Base-by-base conservation (phyloP, 1,140 invertebrate genomes). In the Scaptomyza montana region DNA sequence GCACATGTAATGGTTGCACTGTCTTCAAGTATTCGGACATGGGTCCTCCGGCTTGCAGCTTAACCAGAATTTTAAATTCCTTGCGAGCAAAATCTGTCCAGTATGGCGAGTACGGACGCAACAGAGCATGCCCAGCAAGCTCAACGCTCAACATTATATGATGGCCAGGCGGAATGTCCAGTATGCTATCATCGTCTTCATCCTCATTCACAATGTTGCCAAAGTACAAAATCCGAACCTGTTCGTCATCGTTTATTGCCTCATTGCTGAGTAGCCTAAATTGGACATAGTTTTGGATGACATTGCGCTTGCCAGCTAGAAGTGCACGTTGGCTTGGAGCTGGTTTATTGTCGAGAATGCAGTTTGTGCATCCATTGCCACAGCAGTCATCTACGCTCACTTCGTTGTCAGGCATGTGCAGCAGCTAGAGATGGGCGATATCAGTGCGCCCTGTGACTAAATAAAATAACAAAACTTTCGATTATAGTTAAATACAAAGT, bases 321-420 rank as follows among this genome's bases (percentile, higher is more conserved):
- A 75, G 51, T 5, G 77, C 74, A 25, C 71, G 73, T 8, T 57
- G 39, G 16, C 70, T 90, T 0, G 74, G 67, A 41, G 57, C 65
- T 10, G 77, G 75, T 5, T 75, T 80, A 28, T 80, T 72, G 67
- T 92, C 75, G 19, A 92, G 59, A n/a, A 92, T 86, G 71, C 90
- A 92, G 57, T 92, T 92, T 12, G 78, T 74, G 66, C 90, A 92
- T 13, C 90, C 90, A 80, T 92, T 92, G 50, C 90, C 90, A 21
- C 90, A 92, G 50, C 90, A 92, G 19, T 92, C 90, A 6, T 47
- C 77, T 13, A 64, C 67, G 39, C 64, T 47, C n/a, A 63, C 19
- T 7, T 75, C 74, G 30, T 69, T 51, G 2, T 57, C 46, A 7
- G 30, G 2, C 19, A 64, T 55, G 12, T 21, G 28, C 19, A 49